These are phyloP conservation scores for Nerophis ophidion DNA, from an alignment of 2,113 vertebrate species.

Conservation along the genomic window DNA sequence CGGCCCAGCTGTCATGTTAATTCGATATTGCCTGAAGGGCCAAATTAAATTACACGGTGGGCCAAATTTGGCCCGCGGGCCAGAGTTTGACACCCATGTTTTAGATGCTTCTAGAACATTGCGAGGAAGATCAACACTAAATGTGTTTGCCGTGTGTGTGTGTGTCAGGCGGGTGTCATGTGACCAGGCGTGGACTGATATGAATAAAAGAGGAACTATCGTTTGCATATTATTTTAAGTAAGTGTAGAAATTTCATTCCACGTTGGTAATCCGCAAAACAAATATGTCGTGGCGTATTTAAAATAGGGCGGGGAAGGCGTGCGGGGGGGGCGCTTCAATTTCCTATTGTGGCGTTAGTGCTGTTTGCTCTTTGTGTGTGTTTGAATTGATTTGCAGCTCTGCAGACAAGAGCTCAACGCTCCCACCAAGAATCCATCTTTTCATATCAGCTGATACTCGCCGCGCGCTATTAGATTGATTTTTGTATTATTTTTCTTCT, in stretches of 20 bases:
- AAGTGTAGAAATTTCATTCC: constrained; percentile 83
- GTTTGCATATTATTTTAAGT: constrained; percentile 83
- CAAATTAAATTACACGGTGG: no score
- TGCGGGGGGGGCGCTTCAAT: constrained; percentile 74
- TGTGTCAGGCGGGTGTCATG: constrained; percentile 37
- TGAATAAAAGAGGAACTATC: constrained; percentile 71
- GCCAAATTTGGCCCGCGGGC: no score
- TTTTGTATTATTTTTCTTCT: constrained; percentile 79
- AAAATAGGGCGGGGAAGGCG: constrained; percentile 64
- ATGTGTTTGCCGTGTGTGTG: not conserved
- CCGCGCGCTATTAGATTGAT: constrained; percentile 86
- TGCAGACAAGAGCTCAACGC: constrained; percentile 82
- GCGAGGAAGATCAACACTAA: no score
- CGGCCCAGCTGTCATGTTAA: no score
- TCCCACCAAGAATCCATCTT: constrained; percentile 87
- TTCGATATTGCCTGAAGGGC: no score
- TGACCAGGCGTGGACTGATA: constrained; percentile 36
- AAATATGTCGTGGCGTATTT: constrained; percentile 79
- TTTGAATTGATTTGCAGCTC: constrained; percentile 83
- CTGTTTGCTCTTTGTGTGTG: constrained; percentile 81
- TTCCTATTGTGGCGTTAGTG: constrained; percentile 76
- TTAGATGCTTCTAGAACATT: no score
- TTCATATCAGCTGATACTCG: constrained; percentile 89
- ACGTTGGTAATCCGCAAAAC: constrained; percentile 81
- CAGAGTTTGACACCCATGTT: no score